A percentile compares a stretch with the other conserved stretches of the same genome.
These are phyloP conservation scores for Rhimphoctona megacephalus DNA, from an alignment of 2,888 invertebrate genomes.

Conservation along the genomic window DNA sequence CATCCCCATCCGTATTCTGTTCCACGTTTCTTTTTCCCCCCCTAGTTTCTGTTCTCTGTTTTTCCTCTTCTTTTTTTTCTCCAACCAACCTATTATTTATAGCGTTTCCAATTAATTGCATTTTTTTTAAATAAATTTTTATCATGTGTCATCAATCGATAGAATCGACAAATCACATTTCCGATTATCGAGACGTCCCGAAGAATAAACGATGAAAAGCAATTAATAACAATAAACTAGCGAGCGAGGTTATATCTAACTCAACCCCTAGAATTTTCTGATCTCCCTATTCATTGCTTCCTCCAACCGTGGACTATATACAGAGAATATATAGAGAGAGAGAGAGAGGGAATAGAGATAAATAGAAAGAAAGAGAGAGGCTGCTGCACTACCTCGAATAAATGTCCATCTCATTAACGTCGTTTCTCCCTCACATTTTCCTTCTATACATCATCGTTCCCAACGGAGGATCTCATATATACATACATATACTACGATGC, in stretches of 20 bases:
- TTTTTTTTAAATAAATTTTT: background rate
- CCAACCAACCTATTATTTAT: background rate
- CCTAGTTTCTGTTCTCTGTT: background rate
- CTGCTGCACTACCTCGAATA: constrained; percentile 43
- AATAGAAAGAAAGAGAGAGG: background rate
- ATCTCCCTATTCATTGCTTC: background rate
- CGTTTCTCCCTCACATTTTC: constrained; percentile 20
- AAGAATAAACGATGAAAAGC: constrained; percentile 17
- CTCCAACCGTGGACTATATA: background rate
- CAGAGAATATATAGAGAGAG: background rate
- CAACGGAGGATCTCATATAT: background rate
- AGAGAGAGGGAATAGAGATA: background rate
- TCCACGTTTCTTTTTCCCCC: background rate
- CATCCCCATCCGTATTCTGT: background rate
- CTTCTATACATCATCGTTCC: constrained; percentile 7
- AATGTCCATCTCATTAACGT: constrained; percentile 64
- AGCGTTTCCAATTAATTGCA: background rate
- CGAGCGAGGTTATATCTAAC: constrained; percentile 40
- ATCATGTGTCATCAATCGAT: constrained; percentile 35
- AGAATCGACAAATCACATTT: background rate
- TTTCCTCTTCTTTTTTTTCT: background rate
- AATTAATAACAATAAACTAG: constrained; percentile 59
- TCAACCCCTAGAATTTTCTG: background rate
- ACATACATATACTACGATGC: background rate
- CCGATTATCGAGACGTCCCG: background rate